Base-by-base conservation (phyloP, 2,113 vertebrate species). In the Odontophorus gujanensis region DNA sequence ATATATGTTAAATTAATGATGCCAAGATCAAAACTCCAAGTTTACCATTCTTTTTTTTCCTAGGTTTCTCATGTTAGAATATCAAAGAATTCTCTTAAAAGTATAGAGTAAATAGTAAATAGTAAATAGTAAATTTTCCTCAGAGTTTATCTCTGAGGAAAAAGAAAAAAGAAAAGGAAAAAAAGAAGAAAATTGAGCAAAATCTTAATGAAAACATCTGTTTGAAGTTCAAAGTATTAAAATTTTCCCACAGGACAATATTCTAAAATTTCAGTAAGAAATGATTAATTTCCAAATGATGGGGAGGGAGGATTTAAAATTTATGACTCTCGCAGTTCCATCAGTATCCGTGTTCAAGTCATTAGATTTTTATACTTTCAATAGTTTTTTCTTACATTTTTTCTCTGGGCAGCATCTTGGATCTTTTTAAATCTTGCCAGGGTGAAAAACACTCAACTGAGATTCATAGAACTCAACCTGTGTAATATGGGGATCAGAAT, bases 171-270 rank as follows among this genome's bases (percentile, higher is more conserved):
- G 14, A 26, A 51, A 51, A 4, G 55, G 74, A 55, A 61, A 13
- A 66, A 50, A 6, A 6, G 18, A 67, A 47, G 12, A 58, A 81
- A 84, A 79, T 24, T 13, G 4, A 53, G 18, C 18, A 55, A 45
- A 8, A 8, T 5, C 2, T 57, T 47, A 58, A 26, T 51, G 47
- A 63, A 58, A 12, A 36, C 13, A 2, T 38, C 0, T 13, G 53
- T 79, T 58, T 89, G 21, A 59, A 43, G 36, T 72, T 26, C 6
- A 43, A 61, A 73, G 4, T 38, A 47, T 25, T 79, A 73, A 63
- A 81, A 59, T 7, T 19, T 5, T 11, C 28, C 12, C 3, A 34
- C n/a, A 8, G 76, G 63, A 73, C 72, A 65, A 43, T 76, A 38
- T 59, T 85, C 17, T 51, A 32, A 73, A 73, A 90, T 57, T 28